A percentile compares a stretch with the other conserved stretches of the same genome.
Conservation (phyloP, 2,113 vertebrate genomes). For the Corynorhinus townsendii region DNA sequence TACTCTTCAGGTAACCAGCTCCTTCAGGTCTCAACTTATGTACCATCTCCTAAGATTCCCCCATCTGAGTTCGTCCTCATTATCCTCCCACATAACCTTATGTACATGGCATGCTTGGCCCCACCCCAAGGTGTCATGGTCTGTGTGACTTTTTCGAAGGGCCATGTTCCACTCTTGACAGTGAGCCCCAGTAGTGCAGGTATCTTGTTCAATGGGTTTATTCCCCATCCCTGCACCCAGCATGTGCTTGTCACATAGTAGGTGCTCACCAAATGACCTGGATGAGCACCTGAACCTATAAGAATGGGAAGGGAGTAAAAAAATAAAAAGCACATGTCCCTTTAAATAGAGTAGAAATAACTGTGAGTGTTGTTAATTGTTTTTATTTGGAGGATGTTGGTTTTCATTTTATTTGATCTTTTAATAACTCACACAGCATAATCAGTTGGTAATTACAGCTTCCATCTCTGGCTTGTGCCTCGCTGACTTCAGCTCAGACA, state of each 20-base stretch:
- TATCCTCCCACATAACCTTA: background rate
- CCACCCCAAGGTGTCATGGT: accelerated
- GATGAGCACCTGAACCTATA: accelerated
- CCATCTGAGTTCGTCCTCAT: background rate
- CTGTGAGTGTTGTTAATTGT: slow-evolving; percentile 40
- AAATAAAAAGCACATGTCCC: background rate
- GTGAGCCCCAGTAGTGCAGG: background rate
- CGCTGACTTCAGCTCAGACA: slow-evolving; percentile 52
- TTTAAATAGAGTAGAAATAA: slow-evolving; percentile 40
- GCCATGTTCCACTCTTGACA: background rate
- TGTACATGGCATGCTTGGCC: background rate
- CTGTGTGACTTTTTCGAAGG: background rate
- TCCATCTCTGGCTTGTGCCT: slow-evolving; percentile 66
- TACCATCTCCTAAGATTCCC: background rate
- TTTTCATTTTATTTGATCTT: slow-evolving; percentile 67
- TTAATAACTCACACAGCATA: slow-evolving; percentile 74
- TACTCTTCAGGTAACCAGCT: background rate
- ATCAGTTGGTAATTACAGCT: slow-evolving; percentile 78
- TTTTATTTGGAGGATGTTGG: slow-evolving; percentile 67
- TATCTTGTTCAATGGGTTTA: background rate
- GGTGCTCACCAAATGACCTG: background rate
- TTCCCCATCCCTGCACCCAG: background rate
- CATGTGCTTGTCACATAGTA: accelerated
- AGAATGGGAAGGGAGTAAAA: background rate
- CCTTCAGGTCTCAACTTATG: background rate